Conservation (phyloP, 2,888 invertebrate species). For the Anthophora plumipes region DNA sequence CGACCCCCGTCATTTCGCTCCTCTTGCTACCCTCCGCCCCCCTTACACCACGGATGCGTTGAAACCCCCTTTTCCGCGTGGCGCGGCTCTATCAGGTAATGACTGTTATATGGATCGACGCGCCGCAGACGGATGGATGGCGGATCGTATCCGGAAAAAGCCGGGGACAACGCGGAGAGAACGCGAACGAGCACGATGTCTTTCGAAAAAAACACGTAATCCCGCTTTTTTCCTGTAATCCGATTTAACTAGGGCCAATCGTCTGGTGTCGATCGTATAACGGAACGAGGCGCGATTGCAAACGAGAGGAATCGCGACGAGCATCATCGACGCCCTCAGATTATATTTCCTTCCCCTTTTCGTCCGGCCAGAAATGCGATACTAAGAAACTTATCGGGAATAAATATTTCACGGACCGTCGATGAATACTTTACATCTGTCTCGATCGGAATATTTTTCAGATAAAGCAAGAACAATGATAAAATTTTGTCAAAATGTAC, state of each 20-base stretch:
- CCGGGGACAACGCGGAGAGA: slow-evolving; percentile 37
- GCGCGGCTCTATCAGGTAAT: slow-evolving; percentile 38
- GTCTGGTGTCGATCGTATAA: slow-evolving; percentile 56
- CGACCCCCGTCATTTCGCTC: not conserved
- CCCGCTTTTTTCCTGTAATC: slow-evolving; percentile 73
- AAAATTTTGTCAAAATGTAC: too few relatives aligned
- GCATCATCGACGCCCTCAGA: slow-evolving; percentile 58
- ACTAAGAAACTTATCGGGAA: slow-evolving; percentile 48
- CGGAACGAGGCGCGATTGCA: slow-evolving; percentile 61
- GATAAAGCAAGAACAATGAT: too few relatives aligned
- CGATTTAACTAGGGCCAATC: slow-evolving; percentile 72
- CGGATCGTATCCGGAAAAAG: slow-evolving; percentile 64
- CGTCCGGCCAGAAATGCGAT: slow-evolving; percentile 23
- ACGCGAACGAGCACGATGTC: slow-evolving; percentile 49
- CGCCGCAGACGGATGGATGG: slow-evolving; percentile 52
- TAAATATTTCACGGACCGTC: slow-evolving; percentile 18
- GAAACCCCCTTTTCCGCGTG: not conserved
- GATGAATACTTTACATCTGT: too few relatives aligned
- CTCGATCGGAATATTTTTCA: too few relatives aligned
- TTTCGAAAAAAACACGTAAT: slow-evolving; percentile 76
- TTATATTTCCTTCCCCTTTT: slow-evolving; percentile 58
- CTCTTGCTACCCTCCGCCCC: not conserved
- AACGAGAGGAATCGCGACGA: slow-evolving; percentile 60
- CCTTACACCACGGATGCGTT: not conserved
- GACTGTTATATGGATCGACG: slow-evolving; percentile 37